Evolutionary conservation across 1,140 invertebrate species (phyloP), one percentile per base, ranked within the genome.

Genomic region (Triops cancriformis): DNA sequence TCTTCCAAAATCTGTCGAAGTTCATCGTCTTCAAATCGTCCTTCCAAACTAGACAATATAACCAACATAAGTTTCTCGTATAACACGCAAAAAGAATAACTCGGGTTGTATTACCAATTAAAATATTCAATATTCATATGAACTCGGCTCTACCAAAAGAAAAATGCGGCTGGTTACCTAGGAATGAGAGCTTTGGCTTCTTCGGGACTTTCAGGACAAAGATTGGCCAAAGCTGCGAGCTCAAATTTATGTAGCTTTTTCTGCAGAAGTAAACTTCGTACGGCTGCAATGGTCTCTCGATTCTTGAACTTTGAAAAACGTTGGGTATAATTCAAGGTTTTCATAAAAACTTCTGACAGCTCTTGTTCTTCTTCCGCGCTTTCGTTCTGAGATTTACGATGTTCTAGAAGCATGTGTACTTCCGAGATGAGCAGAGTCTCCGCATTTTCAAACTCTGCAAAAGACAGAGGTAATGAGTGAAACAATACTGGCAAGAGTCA

Each of bases 201-300:
- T 84, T 99, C 97, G 0, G 96, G 92, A 26, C 94, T 96, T 87
- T 99, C 97, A 0, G 98, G 98, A 84, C 96, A 98, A 2, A 99
- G 86, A 87, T 99, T 99, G 1, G 97, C 97, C 76, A 99, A 87
- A 27, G 97, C 94, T 2, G 98, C 97, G 26, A 99, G 86, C 85
- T 99, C 98, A 87, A 99, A 99, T 87, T 99, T 99, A 85, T 99
- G 98, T 11, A 99, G 85, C 83, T 98, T 97, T 83, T 98, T 98
- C 83, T 94, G 93, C 85, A 92, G 93, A n/a, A 98, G 85, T 77
- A 97, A 88, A 85, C 77, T 78, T 42, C 98, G 88, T 9, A 99
- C 95, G 73, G 96, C 93, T 76, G 94, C 89, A 78, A 99, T 99
- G 9, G 96, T 98, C 86, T 99, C 97, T 83, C 97, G 94, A 83